Evolutionary conservation across 2,113 vertebrate genomes (phyloP).

Genomic region (Thinocorus orbignyianus): DNA sequence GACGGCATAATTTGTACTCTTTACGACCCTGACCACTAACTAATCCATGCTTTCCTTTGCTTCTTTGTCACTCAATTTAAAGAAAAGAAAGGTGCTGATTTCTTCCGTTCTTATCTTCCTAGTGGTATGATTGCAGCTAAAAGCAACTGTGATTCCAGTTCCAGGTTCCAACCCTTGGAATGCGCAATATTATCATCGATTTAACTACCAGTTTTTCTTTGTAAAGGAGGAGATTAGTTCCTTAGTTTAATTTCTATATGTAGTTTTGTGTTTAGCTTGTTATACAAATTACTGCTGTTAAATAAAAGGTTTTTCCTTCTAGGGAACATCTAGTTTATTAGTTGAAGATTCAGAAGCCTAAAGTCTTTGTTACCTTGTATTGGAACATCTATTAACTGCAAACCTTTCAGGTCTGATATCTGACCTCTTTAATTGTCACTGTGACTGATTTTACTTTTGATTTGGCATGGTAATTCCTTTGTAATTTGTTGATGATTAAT

Average conservation of each 20-base stretch:
- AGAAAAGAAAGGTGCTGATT: not conserved
- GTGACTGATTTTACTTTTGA: conserved; percentile 75
- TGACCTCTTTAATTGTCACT: conserved; percentile 60
- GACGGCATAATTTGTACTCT: not conserved
- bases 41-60: not conserved
- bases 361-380: not conserved
- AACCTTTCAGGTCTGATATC: conserved; percentile 38
- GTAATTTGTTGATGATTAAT: conserved; percentile 71
- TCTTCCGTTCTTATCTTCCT: not conserved
- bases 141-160: not conserved
- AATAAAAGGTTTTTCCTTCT: not conserved
- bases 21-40: not conserved
- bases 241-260: not conserved
- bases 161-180: not conserved
- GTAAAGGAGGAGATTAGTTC: not conserved
- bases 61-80: not conserved
- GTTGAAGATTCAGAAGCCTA: not conserved
- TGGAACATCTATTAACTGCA: conserved; percentile 16
- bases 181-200: not conserved
- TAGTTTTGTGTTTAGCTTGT: not conserved
- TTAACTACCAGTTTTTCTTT: not conserved
- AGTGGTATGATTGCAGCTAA: not conserved
- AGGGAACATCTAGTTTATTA: not conserved
- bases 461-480: conserved; percentile 54
- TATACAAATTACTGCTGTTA: not conserved